phyloP scores from a whole-genome alignment of 2,888 invertebrate genomes.

The Litoditis marina region DNA sequence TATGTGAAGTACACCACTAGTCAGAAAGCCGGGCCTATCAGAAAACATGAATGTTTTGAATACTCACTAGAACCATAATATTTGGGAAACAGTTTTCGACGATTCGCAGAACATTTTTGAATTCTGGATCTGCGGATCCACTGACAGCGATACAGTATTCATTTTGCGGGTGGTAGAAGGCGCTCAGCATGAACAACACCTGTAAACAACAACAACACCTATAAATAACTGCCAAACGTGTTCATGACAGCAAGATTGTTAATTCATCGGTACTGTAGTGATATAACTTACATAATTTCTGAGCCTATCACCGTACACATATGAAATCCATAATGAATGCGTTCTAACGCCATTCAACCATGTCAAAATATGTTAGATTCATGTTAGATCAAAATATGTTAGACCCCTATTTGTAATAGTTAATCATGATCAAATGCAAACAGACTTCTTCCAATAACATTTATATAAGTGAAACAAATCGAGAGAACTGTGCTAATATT shows the following conservation, averaged over 20 bases:
- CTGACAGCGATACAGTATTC: constrained; percentile 51
- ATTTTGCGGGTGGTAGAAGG: constrained; percentile 55
- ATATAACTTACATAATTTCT: too few species aligned
- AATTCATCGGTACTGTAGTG: background rate
- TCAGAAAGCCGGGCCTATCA: constrained; percentile 9
- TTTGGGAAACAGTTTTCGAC: constrained; percentile 43
- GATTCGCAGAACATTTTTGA: constrained; percentile 31
- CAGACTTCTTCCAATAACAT: too few species aligned
- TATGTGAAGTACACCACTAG: background rate
- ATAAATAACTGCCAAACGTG: background rate
- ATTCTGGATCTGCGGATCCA: constrained; percentile 28
- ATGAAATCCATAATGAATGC: too few species aligned
- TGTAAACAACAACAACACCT: constrained; percentile 19
- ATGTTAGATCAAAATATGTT: too few species aligned
- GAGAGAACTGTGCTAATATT: too few species aligned
- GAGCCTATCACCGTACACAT: too few species aligned
- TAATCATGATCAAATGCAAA: too few species aligned
- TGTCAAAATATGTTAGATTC: too few species aligned
- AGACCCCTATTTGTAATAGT: too few species aligned
- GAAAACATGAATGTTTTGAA: constrained; percentile 25
- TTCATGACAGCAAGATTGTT: background rate
- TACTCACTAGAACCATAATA: constrained; percentile 46
- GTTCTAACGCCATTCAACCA: too few species aligned
- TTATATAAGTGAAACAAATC: too few species aligned
- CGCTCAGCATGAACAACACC: constrained; percentile 44